Evolutionary conservation across 1,140 invertebrate genomes (phyloP).

Genomic region (Epicauta chinensis): DNA sequence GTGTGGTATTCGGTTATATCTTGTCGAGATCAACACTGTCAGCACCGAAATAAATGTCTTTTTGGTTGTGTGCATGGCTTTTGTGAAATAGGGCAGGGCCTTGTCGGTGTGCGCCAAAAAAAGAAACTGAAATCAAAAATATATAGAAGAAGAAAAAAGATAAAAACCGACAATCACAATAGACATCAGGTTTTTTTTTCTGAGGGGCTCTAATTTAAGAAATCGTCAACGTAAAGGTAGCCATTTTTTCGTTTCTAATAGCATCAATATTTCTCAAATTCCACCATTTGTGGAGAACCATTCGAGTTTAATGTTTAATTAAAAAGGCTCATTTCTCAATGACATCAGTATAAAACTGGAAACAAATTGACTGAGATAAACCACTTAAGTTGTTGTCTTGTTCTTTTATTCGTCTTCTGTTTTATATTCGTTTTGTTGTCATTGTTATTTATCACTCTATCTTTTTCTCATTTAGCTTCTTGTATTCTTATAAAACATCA

Average conservation of each 20-base stretch:
- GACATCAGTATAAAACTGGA: slow-evolving; percentile 15
- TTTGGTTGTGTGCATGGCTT: slow-evolving; percentile 11
- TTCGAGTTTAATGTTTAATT: slow-evolving; percentile 10
- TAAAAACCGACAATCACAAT: too few species aligned
- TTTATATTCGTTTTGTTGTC: not conserved
- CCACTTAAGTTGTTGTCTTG: slow-evolving; percentile 9
- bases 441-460: too few species aligned
- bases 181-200: too few species aligned
- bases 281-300: not conserved
- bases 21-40: slow-evolving; percentile 21
- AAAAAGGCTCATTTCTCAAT: slow-evolving; percentile 16
- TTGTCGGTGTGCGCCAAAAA: slow-evolving; percentile 22
- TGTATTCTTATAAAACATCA: too few species aligned
- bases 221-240: too few species aligned
- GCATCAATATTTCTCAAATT: slow-evolving; percentile 14
- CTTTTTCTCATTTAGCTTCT: too few species aligned
- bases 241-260: not conserved
- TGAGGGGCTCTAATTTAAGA: too few species aligned
- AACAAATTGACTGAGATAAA: slow-evolving; percentile 25
- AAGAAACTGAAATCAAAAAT: not conserved
- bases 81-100: not conserved
- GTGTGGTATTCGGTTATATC: slow-evolving; percentile 23
- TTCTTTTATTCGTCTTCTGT: too few species aligned
- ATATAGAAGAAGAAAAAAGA: too few species aligned
- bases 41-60: slow-evolving; percentile 27